phyloP scores from a whole-genome alignment of 2,797 vertebrate genomes.

The Gymnothorax javanicus region DNA sequence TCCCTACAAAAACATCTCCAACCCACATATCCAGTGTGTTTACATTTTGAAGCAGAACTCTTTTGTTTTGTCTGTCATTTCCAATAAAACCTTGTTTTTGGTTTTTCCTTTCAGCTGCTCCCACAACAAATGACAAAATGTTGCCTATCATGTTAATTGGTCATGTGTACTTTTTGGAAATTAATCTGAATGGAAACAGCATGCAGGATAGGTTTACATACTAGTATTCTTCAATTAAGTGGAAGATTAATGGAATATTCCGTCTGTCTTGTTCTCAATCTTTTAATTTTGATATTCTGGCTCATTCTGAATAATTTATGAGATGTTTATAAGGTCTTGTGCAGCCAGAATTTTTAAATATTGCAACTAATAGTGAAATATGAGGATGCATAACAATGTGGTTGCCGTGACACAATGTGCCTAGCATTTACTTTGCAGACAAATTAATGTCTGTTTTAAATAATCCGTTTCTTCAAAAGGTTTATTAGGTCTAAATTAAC shows the following conservation, averaged over 20 bases:
- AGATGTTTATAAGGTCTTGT: neutral
- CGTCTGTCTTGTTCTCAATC: neutral
- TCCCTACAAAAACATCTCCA: neutral
- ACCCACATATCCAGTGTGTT: neutral
- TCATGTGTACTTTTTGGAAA: neutral
- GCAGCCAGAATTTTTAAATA: neutral
- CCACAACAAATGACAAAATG: neutral
- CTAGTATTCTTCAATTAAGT: neutral
- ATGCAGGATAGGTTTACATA: constrained; percentile 2
- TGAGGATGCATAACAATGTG: constrained; percentile 10
- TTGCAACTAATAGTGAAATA: constrained; percentile 2
- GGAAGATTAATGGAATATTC: neutral
- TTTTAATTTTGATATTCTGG: neutral
- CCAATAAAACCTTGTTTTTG: neutral
- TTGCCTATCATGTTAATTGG: neutral
- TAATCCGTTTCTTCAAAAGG: constrained; percentile 56
- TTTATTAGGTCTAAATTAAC: constrained; percentile 58
- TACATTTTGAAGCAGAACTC: neutral
- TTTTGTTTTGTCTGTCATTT: neutral
- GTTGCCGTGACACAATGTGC: neutral
- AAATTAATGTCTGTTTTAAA: constrained; percentile 29
- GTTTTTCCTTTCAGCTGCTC: neutral
- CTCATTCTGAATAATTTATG: neutral
- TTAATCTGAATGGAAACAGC: neutral
- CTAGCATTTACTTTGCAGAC: constrained; percentile 14